Conservation (phyloP, 2,797 vertebrate genomes). For the Chrosomus eos region DNA sequence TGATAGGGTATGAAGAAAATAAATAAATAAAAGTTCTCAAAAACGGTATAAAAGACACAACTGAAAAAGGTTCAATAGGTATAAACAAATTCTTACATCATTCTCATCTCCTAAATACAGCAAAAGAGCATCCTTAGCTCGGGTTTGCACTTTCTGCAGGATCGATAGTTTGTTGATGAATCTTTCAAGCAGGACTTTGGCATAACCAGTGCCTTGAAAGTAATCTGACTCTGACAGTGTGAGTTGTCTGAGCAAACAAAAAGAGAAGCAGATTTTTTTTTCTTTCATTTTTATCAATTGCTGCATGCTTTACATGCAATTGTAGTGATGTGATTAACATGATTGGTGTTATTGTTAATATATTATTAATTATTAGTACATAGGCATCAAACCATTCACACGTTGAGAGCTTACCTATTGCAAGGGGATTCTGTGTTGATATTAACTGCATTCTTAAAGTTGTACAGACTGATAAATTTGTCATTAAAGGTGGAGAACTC, state of each 20-base stretch:
- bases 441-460: constrained; percentile 80
- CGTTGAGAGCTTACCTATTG: constrained; percentile 71
- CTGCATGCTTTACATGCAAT: neutral
- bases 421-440: constrained; percentile 69
- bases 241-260: constrained; percentile 65
- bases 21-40: neutral
- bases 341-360: neutral
- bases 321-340: neutral
- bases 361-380: neutral
- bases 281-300: neutral
- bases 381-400: neutral
- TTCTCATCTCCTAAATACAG: constrained; percentile 66
- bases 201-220: constrained; percentile 77
- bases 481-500: constrained; percentile 89
- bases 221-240: constrained; percentile 41
- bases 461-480: constrained; percentile 88
- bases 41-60: neutral
- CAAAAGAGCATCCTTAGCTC: constrained; percentile 72
- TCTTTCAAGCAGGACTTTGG: constrained; percentile 48
- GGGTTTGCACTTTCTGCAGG: constrained; percentile 29
- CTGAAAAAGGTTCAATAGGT: neutral
- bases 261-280: constrained; percentile 19
- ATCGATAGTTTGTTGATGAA: fast-evolving
- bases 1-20: constrained; percentile 49
- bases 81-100: neutral